Evolutionary conservation across 2,888 invertebrate species (phyloP).

Genomic region (Standfussiana lucernea): DNA sequence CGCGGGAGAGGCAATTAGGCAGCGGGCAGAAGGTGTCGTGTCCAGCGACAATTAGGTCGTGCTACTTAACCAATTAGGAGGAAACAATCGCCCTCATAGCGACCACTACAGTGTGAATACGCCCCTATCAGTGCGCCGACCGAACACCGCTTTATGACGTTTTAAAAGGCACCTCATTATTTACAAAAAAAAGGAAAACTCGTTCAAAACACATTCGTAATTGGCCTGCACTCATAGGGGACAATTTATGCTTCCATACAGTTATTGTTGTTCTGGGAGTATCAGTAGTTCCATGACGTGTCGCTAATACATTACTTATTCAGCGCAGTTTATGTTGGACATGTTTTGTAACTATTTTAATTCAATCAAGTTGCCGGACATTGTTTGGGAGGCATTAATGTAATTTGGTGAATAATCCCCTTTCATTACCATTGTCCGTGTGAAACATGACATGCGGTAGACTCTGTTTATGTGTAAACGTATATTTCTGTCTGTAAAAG

Average conservation of each 20-base stretch:
- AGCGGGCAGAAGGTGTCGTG: constrained; percentile 79
- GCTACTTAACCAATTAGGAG: constrained; percentile 89
- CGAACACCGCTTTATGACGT: constrained; percentile 87
- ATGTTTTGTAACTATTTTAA: constrained; percentile 78
- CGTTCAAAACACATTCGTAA: constrained; percentile 71
- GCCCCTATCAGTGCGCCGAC: constrained; percentile 88
- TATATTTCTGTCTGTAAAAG: background rate
- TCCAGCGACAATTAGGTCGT: constrained; percentile 84
- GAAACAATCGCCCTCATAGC: constrained; percentile 89
- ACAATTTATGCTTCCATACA: constrained; percentile 84
- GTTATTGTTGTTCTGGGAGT: constrained; percentile 86
- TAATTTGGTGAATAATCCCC: constrained; percentile 71
- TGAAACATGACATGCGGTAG: constrained; percentile 53
- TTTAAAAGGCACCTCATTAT: constrained; percentile 88
- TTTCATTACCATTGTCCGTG: constrained; percentile 56
- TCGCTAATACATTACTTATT: constrained; percentile 83
- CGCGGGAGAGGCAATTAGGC: constrained; percentile 64
- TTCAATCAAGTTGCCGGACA: constrained; percentile 76
- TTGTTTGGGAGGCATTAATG: constrained; percentile 78
- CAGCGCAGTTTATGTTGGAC: constrained; percentile 77
- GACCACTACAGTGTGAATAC: constrained; percentile 83
- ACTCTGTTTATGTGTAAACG: constrained; percentile 21
- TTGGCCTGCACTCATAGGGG: constrained; percentile 85
- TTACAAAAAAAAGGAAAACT: constrained; percentile 83
- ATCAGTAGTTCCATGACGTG: constrained; percentile 76